These are phyloP conservation scores for Cheilosia soror DNA, from an alignment of 2,888 invertebrate species.

Conservation along the genomic window DNA sequence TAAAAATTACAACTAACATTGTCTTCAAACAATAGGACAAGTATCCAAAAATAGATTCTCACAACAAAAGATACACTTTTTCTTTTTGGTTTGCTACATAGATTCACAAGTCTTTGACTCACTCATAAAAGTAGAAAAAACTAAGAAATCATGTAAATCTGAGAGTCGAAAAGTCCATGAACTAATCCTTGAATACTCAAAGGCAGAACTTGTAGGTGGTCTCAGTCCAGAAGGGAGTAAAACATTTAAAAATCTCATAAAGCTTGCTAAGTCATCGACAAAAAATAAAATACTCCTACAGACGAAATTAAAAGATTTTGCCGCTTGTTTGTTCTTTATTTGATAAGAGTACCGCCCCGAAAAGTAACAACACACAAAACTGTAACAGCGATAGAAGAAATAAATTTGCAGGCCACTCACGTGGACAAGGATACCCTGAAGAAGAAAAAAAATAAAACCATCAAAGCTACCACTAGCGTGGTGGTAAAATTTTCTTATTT, in stretches of 20 bases:
- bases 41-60: neutral
- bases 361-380: neutral
- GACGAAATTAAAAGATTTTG: slow-evolving; percentile 36
- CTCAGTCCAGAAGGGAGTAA: neutral
- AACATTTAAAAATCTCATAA: slow-evolving; percentile 19
- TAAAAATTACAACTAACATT: slow-evolving; percentile 16
- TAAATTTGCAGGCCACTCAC: slow-evolving; percentile 19
- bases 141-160: neutral
- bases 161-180: neutral
- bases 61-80: neutral
- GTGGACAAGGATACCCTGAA: slow-evolving; percentile 8
- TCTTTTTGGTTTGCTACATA: neutral
- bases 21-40: slow-evolving; percentile 4
- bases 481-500: neutral
- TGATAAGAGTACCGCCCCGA: neutral
- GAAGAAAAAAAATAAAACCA: neutral
- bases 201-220: neutral
- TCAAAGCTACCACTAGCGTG: neutral
- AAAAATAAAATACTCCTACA: neutral
- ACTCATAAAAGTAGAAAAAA: neutral
- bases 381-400: neutral
- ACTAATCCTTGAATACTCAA: slow-evolving; percentile 9
- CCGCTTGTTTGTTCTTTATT: slow-evolving; percentile 14
- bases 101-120: neutral
- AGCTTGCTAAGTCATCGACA: neutral